These are phyloP conservation scores for Lycocerus yunnanus DNA, from an alignment of 2,888 invertebrate genomes.

Conservation along the genomic window DNA sequence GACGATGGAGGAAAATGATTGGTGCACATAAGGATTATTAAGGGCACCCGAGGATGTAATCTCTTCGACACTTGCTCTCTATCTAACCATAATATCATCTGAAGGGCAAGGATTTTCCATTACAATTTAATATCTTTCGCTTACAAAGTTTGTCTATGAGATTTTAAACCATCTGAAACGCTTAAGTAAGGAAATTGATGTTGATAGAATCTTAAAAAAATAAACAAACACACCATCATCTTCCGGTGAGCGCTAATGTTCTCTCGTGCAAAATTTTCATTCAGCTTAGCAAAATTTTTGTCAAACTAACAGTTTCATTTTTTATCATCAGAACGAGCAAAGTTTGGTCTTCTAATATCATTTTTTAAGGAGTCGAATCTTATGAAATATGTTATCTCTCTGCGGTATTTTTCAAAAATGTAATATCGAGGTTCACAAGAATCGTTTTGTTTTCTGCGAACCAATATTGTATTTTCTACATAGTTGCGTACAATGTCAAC, in stretches of 20 bases:
- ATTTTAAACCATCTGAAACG: not conserved
- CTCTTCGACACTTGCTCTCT: slow-evolving; percentile 24
- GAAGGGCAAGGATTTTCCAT: slow-evolving; percentile 7
- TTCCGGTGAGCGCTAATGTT: not conserved
- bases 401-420: not conserved
- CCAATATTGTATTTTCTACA: not conserved
- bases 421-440: not conserved
- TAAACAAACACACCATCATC: not conserved
- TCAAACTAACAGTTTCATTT: not conserved
- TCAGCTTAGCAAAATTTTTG: too few relatives aligned
- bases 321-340: not conserved
- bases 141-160: slow-evolving; percentile 5
- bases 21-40: slow-evolving; percentile 26
- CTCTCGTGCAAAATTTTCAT: not conserved
- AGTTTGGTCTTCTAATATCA: not conserved
- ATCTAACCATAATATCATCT: slow-evolving; percentile 21
- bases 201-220: not conserved
- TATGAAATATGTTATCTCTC: not conserved
- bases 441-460: not conserved
- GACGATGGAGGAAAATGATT: slow-evolving; percentile 21
- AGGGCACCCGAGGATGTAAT: slow-evolving; percentile 21
- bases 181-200: not conserved
- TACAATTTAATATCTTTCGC: slow-evolving; percentile 22
- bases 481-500: not conserved
- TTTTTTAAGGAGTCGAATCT: not conserved